Percentiles rank a stretch among this genome's conserved stretches.
Evolutionary conservation across 2,113 vertebrate species (phyloP).

Genomic region (Poeciliopsis prolifica): DNA sequence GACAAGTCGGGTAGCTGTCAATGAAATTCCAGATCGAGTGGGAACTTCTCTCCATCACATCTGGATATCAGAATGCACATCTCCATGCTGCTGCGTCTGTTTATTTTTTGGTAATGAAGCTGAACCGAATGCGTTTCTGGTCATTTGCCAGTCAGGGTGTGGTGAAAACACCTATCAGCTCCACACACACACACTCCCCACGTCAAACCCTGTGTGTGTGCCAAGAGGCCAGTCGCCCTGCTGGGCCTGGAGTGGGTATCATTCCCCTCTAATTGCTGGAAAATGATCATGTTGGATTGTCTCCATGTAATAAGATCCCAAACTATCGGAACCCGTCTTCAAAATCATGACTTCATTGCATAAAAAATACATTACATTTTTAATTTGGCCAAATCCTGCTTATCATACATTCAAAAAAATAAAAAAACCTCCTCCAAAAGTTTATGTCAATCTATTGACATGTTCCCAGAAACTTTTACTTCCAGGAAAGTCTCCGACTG

Average conservation of each 20-base stretch:
- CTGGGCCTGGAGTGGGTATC: background rate
- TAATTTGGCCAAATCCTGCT: background rate
- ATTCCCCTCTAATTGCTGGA: background rate
- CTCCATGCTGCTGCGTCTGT: background rate
- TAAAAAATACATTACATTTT: background rate
- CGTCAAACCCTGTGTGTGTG: slow-evolving; percentile 31
- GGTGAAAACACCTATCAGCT: slow-evolving; percentile 52
- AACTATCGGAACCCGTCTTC: background rate
- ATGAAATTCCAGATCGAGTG: background rate
- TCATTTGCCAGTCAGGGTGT: slow-evolving; percentile 51
- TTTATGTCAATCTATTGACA: background rate
- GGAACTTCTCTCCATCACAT: background rate
- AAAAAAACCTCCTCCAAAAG: background rate
- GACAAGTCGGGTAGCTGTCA: no score
- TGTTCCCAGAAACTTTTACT: slow-evolving; percentile 3
- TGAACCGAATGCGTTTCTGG: background rate
- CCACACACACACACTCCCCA: slow-evolving; percentile 29
- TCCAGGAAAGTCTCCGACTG: slow-evolving; percentile 10
- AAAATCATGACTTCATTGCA: background rate
- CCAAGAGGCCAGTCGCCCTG: slow-evolving; percentile 15
- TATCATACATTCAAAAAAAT: background rate
- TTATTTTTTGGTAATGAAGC: slow-evolving; percentile 46
- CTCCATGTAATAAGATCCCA: no score
- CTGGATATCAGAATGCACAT: background rate
- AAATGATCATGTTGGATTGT: background rate